Evolutionary conservation across 2,797 vertebrate genomes (phyloP).

Genomic region (Sitta carolinensis): DNA sequence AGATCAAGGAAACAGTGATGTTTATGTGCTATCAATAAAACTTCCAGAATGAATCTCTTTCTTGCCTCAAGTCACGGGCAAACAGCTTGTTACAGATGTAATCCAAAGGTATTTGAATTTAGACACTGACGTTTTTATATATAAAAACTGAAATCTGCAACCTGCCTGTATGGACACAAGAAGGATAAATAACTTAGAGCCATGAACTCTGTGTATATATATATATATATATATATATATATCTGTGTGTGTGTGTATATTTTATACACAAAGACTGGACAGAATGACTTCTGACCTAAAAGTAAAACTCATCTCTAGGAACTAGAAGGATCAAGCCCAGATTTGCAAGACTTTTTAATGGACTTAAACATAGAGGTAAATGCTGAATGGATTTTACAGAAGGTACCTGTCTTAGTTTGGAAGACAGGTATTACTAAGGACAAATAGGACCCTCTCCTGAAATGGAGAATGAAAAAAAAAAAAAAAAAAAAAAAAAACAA

Average conservation of each 20-base stretch:
- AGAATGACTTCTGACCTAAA: not conserved
- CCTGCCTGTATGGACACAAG: not conserved
- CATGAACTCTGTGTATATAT: not conserved
- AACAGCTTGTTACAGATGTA: not conserved
- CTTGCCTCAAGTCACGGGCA: not conserved
- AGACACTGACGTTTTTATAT: not conserved
- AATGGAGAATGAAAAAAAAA: no score
- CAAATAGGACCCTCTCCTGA: no score
- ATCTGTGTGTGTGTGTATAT: not conserved
- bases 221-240: rapidly evolving
- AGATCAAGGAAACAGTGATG: not conserved
- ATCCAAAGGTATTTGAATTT: not conserved
- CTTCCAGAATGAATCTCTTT: not conserved
- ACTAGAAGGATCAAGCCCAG: not conserved
- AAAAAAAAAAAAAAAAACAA: no score
- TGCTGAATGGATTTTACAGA: no score
- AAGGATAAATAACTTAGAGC: not conserved
- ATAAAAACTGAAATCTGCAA: not conserved
- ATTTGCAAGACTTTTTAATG: not conserved
- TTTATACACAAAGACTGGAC: not conserved
- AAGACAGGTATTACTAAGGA: no score
- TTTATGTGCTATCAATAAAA: not conserved
- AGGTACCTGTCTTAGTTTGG: no score
- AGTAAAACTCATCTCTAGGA: not conserved
- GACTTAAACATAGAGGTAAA: not conserved